phyloP scores from a whole-genome alignment of 2,888 invertebrate species.

The Agelastica alni region DNA sequence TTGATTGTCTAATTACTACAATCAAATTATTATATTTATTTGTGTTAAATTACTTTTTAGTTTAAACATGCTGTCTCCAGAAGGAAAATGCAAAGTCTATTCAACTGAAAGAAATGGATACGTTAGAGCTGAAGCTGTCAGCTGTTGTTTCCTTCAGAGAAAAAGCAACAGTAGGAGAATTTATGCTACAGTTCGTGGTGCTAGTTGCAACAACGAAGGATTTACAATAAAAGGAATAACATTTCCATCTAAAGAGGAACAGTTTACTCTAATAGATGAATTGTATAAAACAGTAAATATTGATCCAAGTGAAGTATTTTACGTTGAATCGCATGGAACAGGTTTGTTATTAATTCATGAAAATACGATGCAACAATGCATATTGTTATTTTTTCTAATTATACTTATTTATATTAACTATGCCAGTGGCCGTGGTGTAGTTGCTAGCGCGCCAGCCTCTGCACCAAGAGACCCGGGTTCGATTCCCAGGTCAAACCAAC shows the following conservation, averaged over 20 bases:
- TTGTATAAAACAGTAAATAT: constrained; percentile 60
- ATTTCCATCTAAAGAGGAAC: constrained; percentile 44
- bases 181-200: constrained; percentile 59
- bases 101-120: constrained; percentile 36
- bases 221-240: constrained; percentile 48
- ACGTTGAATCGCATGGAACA: constrained; percentile 66
- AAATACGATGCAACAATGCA: too few species aligned
- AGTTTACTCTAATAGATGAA: constrained; percentile 54
- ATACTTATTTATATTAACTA: too few species aligned
- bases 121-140: constrained; percentile 56
- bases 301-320: constrained; percentile 59
- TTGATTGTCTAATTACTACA: too few species aligned
- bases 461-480: too few species aligned
- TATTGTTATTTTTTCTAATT: too few species aligned
- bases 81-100: constrained; percentile 29
- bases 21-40: too few species aligned
- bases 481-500: too few species aligned
- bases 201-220: constrained; percentile 63
- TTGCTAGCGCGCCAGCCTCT: too few species aligned
- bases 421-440: too few species aligned
- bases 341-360: too few species aligned
- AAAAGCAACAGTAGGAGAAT: constrained; percentile 53
- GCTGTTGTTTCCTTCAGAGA: constrained; percentile 56
- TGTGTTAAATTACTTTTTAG: too few species aligned
- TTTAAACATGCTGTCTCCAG: constrained; percentile 28